These are phyloP conservation scores for Argopecten irradians DNA, from an alignment of 1,140 invertebrate genomes.

Conservation along the genomic window DNA sequence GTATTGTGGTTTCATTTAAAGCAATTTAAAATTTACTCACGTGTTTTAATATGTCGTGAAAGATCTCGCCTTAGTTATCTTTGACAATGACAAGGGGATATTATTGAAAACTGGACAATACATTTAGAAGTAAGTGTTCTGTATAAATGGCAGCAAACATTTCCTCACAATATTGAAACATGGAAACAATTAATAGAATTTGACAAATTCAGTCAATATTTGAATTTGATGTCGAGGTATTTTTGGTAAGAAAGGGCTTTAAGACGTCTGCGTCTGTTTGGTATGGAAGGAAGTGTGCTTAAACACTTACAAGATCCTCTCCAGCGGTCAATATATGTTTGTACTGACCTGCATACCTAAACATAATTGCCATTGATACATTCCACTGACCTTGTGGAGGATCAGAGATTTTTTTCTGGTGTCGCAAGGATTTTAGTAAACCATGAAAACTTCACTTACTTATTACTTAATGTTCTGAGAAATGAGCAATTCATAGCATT, in stretches of 20 bases:
- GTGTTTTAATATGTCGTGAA: neutral
- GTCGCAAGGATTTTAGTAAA: no score
- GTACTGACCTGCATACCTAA: neutral
- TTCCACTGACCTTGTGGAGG: neutral
- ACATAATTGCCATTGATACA: neutral
- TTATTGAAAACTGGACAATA: neutral
- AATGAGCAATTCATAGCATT: no score
- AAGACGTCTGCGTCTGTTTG: neutral
- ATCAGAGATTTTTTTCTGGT: no score
- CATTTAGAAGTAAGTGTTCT: neutral
- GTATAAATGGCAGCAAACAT: neutral
- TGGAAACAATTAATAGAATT: conserved; percentile 1
- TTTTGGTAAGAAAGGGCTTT: neutral
- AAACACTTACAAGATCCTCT: neutral
- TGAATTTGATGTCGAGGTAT: neutral
- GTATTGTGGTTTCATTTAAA: neutral
- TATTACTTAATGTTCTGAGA: no score
- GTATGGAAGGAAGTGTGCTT: neutral
- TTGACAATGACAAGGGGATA: neutral
- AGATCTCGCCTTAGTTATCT: neutral
- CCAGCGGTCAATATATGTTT: neutral
- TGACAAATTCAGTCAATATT: conserved; percentile 10
- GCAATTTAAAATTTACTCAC: neutral
- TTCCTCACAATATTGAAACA: neutral
- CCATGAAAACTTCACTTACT: no score